phyloP scores from a whole-genome alignment of 2,888 invertebrate species.

The Autographa gamma region DNA sequence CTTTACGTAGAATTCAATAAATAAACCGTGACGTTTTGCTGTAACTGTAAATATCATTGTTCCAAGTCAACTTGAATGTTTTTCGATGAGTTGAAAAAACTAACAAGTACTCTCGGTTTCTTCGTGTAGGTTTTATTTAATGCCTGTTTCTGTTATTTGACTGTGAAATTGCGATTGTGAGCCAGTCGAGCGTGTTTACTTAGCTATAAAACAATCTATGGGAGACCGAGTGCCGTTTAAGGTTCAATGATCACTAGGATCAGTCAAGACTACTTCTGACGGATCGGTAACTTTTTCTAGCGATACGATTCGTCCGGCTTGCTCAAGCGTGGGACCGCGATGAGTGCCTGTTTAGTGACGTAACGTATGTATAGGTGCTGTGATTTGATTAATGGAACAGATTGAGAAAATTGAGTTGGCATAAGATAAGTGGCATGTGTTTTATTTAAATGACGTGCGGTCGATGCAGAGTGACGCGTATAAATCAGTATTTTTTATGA shows the following conservation, averaged over 20 bases:
- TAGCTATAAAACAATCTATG: conserved; percentile 67
- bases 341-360: conserved; percentile 66
- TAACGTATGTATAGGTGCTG: conserved; percentile 65
- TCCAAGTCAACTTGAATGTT: conserved; percentile 49
- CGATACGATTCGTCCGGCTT: conserved; percentile 65
- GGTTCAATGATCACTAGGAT: conserved; percentile 77
- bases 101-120: conserved; percentile 58
- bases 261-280: conserved; percentile 65
- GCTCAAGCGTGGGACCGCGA: conserved; percentile 77
- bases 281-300: conserved; percentile 72
- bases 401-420: conserved; percentile 80
- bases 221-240: conserved; percentile 65
- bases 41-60: conserved; percentile 53
- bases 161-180: conserved; percentile 73
- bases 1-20: conserved; percentile 37
- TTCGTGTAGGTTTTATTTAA: conserved; percentile 57
- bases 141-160: conserved; percentile 69
- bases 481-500: conserved; percentile 68
- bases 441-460: conserved; percentile 71
- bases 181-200: conserved; percentile 67
- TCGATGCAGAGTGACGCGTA: conserved; percentile 68
- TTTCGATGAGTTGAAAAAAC: conserved; percentile 51
- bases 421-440: conserved; percentile 73
- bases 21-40: conserved; percentile 38
- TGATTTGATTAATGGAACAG: conserved; percentile 83